These are phyloP conservation scores for Aquatica leii DNA, from an alignment of 2,888 invertebrate species.

Conservation along the genomic window DNA sequence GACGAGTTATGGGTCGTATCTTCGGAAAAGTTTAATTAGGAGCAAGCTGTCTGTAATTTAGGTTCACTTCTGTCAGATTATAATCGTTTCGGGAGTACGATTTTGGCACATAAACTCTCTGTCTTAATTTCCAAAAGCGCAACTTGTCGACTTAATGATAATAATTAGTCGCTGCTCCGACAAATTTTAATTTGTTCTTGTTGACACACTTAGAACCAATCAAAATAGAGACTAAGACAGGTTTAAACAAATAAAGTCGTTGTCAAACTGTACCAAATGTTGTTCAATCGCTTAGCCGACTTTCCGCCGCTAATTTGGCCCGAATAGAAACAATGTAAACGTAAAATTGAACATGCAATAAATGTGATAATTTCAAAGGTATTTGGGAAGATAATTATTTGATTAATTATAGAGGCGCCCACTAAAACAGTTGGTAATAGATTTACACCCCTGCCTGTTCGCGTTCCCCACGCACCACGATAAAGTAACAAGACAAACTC, in stretches of 20 bases:
- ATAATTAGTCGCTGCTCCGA: conserved; percentile 25
- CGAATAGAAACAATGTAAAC: conserved; percentile 10
- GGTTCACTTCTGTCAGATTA: conserved; percentile 36
- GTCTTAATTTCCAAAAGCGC: conserved; percentile 26
- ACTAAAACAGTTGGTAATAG: conserved; percentile 22
- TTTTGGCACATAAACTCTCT: conserved; percentile 19
- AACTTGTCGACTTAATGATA: conserved; percentile 25
- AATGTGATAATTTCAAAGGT: conserved; percentile 8
- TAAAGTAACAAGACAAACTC: conserved; percentile 38
- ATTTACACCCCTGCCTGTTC: conserved; percentile 32
- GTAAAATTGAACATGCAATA: conserved; percentile 11
- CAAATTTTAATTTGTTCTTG: conserved; percentile 23
- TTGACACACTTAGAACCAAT: conserved; percentile 11
- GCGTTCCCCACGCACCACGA: conserved; percentile 31
- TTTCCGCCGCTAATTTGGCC: conserved; percentile 12
- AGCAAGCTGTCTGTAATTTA: conserved; percentile 43
- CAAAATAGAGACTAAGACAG: not conserved
- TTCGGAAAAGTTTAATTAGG: conserved; percentile 44
- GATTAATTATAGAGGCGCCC: conserved; percentile 28
- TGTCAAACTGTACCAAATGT: too few species aligned
- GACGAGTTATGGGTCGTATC: conserved; percentile 44
- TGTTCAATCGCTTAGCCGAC: not conserved
- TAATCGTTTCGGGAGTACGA: conserved; percentile 34
- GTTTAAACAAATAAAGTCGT: not conserved
- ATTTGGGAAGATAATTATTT: conserved; percentile 26